Evolutionary conservation across 64 coral and sea anemone genomes (phyloP).

Genomic region (Porites lutea): DNA sequence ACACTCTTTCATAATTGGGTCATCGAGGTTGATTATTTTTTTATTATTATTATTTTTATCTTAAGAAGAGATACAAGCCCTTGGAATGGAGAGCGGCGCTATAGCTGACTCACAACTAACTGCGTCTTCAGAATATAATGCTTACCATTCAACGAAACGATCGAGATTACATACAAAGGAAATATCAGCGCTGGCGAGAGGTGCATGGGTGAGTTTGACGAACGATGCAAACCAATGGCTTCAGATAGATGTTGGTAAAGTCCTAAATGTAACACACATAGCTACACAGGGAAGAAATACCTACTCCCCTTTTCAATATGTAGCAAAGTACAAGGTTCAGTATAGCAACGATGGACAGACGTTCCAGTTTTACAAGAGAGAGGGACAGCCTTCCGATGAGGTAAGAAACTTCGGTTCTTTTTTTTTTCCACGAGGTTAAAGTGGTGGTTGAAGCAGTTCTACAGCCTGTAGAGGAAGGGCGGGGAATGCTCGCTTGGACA

Average conservation of each 20-base stretch:
- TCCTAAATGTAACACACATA: neutral
- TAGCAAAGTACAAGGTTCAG: slow-evolving; percentile 1
- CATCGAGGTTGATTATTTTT: neutral
- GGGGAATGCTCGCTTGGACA: no score
- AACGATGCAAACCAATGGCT: slow-evolving; percentile 5
- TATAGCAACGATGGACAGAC: neutral
- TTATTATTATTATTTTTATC: neutral
- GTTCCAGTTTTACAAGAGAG: slow-evolving; percentile 1
- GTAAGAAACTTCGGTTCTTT: neutral
- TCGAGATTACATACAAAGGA: neutral
- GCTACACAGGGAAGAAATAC: slow-evolving; percentile 14
- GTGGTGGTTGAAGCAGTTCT: no score
- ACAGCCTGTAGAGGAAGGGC: no score
- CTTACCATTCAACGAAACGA: neutral
- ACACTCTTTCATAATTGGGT: no score
- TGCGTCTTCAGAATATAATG: neutral
- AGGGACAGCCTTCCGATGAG: neutral
- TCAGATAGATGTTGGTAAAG: slow-evolving; percentile 18
- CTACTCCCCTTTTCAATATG: neutral
- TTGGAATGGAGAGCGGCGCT: slow-evolving; percentile 37
- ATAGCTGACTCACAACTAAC: slow-evolving; percentile 24
- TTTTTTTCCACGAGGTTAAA: no score
- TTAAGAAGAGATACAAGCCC: slow-evolving; percentile 1
- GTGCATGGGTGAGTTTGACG: neutral
- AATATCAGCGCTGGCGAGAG: neutral